Base-by-base conservation (phyloP, 2,113 vertebrate species). In the Centropus unirufus region DNA sequence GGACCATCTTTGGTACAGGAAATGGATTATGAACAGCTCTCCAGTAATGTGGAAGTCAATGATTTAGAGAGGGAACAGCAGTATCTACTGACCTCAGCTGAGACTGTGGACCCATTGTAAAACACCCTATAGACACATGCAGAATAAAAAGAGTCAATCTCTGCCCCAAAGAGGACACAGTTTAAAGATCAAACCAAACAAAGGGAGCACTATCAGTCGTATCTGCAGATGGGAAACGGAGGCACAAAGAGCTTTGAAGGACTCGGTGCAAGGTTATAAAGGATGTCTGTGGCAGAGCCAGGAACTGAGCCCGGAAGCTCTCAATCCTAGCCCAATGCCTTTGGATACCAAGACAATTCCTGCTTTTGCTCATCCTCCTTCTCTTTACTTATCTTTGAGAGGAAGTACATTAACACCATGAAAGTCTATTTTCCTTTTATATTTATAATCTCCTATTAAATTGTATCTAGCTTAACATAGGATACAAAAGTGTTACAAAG, bases 171-270 rank as follows among this genome's bases (percentile, higher is more conserved):
- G 49, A 83, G 36, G 54, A 89, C 46, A 72, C 51, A 90, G 66
- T 70, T 92, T 93, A 94, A 96, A 87, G 3, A 81, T 59, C 2
- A 12, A 66, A 68, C 44, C 30, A 79, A 44, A 97, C 90, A 96
- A 97, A 95, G 75, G 69, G 78, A 72, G 80, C 58, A 95, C 89
- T 96, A 92, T 96, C 94, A 78, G 69, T 89, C 76, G 36, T 96
- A 92, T 93, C 89, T 97, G 90, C 92, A 97, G 94, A 96, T 96
- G 93, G 92, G 92, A 95, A 95, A 83, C 24, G 69, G 89, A 84
- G 61, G 79, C 93, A 96, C 93, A 96, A 94, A 96, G 93, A 91
- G 86, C 93, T 93, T 7, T 92, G 83, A 88, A 47, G 27, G 27
- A 72, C 27, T 90, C 69, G 73, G 27, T 78, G 57, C 90, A 87